A percentile compares a stretch with the other conserved stretches of the same genome.
phyloP scores from a whole-genome alignment of 2,113 vertebrate species.

The Perognathus longimembris region DNA sequence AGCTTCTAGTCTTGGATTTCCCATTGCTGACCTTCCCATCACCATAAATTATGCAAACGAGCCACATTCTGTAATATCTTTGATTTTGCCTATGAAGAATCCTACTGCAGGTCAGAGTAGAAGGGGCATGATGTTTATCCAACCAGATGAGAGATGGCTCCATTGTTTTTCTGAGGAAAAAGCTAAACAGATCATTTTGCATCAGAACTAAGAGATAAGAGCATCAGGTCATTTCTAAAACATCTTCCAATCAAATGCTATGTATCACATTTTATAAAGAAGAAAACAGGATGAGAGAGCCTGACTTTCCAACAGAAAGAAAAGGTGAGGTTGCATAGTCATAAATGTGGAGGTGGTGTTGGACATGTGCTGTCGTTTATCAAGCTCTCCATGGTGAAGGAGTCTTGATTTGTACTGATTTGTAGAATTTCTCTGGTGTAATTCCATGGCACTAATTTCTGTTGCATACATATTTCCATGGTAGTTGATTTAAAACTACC shows the following conservation, averaged over 20 bases:
- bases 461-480: background rate
- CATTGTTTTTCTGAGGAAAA: background rate
- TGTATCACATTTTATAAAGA: background rate
- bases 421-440: background rate
- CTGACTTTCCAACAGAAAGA: background rate
- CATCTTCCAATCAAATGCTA: background rate
- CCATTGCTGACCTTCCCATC: background rate
- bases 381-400: background rate
- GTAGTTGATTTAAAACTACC: conserved; percentile 26
- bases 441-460: background rate
- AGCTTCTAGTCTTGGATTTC: background rate
- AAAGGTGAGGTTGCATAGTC: background rate
- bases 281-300: background rate
- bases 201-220: background rate
- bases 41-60: background rate
- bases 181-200: background rate
- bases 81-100: background rate
- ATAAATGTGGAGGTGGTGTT: background rate
- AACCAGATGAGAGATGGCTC: background rate
- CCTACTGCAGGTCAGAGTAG: background rate
- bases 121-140: background rate
- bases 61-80: background rate
- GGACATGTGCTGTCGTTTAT: background rate
- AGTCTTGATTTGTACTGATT: background rate
- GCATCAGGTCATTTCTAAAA: conserved; percentile 3